These are phyloP conservation scores for Elymnias hypermnestra DNA, from an alignment of 1,140 invertebrate genomes.

Conservation along the genomic window DNA sequence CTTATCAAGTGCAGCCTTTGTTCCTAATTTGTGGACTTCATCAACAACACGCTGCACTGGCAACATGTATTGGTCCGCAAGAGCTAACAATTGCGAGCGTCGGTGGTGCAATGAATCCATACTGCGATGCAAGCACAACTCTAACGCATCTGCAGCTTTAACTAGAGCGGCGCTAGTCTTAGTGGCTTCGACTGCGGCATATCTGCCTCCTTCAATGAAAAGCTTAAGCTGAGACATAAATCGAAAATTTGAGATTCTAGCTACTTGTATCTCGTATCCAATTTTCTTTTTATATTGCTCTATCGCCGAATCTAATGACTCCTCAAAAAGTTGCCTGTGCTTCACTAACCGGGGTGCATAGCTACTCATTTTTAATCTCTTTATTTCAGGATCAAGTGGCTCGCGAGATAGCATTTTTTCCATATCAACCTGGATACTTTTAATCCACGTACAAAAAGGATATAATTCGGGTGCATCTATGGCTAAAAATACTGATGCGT, in stretches of 20 bases:
- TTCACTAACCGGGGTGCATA: conserved; percentile 40
- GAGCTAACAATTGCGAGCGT: conserved; percentile 29
- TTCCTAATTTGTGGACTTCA: conserved; percentile 24
- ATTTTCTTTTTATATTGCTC: conserved; percentile 34
- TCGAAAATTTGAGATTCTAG: conserved; percentile 40
- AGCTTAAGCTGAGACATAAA: conserved; percentile 46
- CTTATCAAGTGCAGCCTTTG: conserved; percentile 21
- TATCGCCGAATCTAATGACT: conserved; percentile 36
- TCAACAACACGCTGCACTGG: conserved; percentile 34
- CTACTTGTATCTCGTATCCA: conserved; percentile 35
- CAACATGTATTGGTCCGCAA: conserved; percentile 38
- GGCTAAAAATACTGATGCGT: conserved; percentile 34
- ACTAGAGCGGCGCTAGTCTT: conserved; percentile 32
- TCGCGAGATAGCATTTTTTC: conserved; percentile 26
- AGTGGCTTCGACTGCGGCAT: conserved; percentile 36
- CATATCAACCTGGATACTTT: conserved; percentile 33
- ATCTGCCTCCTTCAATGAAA: conserved; percentile 46
- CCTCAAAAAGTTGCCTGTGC: conserved; percentile 36
- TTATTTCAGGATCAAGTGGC: conserved; percentile 35
- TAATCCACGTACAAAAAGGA: conserved; percentile 38
- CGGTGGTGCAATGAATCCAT: conserved; percentile 38
- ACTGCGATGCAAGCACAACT: conserved; percentile 26
- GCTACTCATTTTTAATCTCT: conserved; percentile 52
- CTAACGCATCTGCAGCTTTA: conserved; percentile 39
- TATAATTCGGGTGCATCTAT: conserved; percentile 47